Base-by-base conservation (phyloP, 2,797 vertebrate genomes). In the Hippocampus kuda region DNA sequence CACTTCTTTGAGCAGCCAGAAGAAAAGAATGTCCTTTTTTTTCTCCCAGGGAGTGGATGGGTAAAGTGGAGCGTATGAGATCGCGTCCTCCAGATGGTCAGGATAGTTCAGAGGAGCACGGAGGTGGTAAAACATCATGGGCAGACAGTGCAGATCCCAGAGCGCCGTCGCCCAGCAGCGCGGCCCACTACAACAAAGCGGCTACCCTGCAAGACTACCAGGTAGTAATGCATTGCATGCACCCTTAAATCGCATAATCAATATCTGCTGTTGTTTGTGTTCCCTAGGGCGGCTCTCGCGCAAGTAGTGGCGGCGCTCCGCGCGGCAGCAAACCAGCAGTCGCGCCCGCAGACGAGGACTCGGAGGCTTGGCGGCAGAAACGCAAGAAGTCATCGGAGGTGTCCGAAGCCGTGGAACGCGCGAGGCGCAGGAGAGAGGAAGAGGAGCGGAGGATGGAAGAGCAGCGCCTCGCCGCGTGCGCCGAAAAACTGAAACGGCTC, bases 401-500 rank as follows among this genome's bases (percentile, higher is more conserved):
- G 59, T 98, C 97, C 0, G 97, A 97, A 10, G 94, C 96, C 0
- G 96, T 99, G 44, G 97, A 99, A 72, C 91, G 97, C 51, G 97
- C 97, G 1, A 91, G 97, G 10, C 91, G 95, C 67, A 89, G 97
- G 12, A 91, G 97, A 60, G 97, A 98, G 48, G 97, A 98, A 61
- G 97, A 99, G 20, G 97, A 99, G 70, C 89, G 94, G 16, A 89
- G 94, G 34, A 98, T 98, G 96, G 97, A 99, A 59, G 95, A 98
- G 65, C 96, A 97, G 72, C 88, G 97, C 59, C 95, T 98, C 72
- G 95, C 97, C 5, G 97, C 96, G 0, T 99, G 97, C 78, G 97
- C 97, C 1, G 97, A 98, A 80, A 99, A 99, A 79, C 89, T 99
- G 0, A 99, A 98, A 83, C 92, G 91, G 49, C 89, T 99, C 74